These are phyloP conservation scores for Schizopygopsis malacanthus DNA, from an alignment of 2,797 vertebrate genomes.

Conservation along the genomic window DNA sequence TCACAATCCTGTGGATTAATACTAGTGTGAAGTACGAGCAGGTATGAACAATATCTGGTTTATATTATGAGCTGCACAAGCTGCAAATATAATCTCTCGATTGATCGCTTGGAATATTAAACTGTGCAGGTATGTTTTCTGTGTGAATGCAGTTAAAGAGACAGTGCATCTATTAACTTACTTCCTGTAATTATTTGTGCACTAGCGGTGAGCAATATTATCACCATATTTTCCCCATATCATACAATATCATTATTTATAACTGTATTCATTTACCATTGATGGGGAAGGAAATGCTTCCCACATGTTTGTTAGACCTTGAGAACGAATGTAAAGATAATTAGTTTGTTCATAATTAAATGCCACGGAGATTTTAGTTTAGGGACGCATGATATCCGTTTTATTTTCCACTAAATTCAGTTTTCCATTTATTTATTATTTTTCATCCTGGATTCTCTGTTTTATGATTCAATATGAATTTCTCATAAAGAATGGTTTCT, in stretches of 20 bases:
- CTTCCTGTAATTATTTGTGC: not conserved
- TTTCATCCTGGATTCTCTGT: not conserved
- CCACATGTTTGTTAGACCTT: not conserved
- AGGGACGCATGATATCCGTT: not conserved
- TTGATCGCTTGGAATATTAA: not conserved
- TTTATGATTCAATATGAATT: not conserved
- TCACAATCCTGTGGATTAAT: conserved; percentile 63
- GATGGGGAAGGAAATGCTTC: not conserved
- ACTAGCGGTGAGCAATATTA: not conserved
- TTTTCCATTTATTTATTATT: not conserved
- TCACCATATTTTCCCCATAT: not conserved
- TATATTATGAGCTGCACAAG: conserved; percentile 66
- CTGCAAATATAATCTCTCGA: conserved; percentile 55
- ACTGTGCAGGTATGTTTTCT: not conserved
- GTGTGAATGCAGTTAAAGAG: not conserved
- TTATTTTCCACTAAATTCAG: too few relatives aligned
- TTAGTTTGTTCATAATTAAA: not conserved
- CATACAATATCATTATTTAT: not conserved
- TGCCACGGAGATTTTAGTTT: not conserved
- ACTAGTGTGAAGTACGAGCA: conserved; percentile 57
- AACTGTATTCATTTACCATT: not conserved
- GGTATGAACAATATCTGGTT: conserved; percentile 65
- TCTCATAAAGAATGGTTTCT: not conserved
- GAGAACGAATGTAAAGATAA: not conserved
- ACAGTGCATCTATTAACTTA: not conserved